Conservation (phyloP, 2,888 invertebrate genomes). For the Lomographa bimaculata region DNA sequence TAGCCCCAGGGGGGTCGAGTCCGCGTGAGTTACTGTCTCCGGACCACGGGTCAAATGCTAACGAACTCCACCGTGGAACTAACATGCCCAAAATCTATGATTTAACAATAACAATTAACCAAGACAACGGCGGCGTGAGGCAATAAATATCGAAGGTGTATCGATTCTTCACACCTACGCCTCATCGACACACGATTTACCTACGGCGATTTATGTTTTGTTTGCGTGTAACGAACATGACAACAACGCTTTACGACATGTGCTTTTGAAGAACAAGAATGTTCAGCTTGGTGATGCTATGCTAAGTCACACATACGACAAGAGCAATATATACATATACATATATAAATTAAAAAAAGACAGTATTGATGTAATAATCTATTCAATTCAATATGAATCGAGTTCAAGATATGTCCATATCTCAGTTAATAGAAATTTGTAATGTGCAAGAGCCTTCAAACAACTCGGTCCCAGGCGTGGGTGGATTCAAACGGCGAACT, state of each 20-base stretch:
- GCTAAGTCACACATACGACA: background rate
- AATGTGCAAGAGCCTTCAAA: conserved; percentile 16
- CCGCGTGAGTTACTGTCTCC: conserved; percentile 18
- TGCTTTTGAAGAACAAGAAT: conserved; percentile 10
- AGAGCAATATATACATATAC: no score
- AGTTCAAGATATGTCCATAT: no score
- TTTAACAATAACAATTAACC: conserved; percentile 33
- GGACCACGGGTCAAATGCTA: conserved; percentile 25
- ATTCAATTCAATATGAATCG: no score
- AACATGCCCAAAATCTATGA: conserved; percentile 22
- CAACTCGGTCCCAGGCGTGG: conserved; percentile 26
- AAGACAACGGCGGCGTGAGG: conserved; percentile 20
- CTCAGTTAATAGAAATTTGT: conserved; percentile 17
- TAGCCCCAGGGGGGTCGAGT: conserved; percentile 22
- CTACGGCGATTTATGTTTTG: conserved; percentile 22
- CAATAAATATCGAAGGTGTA: conserved; percentile 26
- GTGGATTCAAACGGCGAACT: conserved; percentile 39
- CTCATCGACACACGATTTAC: conserved; percentile 25
- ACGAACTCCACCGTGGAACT: conserved; percentile 27
- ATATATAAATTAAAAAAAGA: no score
- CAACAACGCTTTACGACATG: conserved; percentile 19
- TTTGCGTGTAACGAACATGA: conserved; percentile 23
- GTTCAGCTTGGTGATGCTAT: conserved; percentile 6
- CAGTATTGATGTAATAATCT: no score
- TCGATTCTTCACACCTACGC: conserved; percentile 34